phyloP scores from a whole-genome alignment of 2,797 vertebrate species.

The Lithobates sylvaticus region DNA sequence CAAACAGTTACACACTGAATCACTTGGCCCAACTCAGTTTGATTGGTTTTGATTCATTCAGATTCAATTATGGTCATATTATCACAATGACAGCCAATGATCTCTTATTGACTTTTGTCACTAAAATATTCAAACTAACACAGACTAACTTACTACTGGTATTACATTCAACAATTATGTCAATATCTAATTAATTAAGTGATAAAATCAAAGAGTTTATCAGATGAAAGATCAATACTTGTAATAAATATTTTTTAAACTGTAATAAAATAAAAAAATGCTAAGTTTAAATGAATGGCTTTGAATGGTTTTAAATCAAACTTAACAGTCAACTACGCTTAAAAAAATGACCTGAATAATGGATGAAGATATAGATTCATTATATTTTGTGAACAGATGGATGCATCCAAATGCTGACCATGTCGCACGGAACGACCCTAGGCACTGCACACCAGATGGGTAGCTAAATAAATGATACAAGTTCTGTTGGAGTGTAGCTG shows the following conservation, averaged over 20 bases:
- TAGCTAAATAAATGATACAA: conserved; percentile 58
- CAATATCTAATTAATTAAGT: too few relatives aligned
- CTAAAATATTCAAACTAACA: too few relatives aligned
- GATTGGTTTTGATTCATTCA: too few relatives aligned
- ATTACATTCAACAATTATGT: too few relatives aligned
- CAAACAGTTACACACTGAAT: too few relatives aligned
- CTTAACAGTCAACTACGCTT: conserved; percentile 13
- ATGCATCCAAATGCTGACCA: conserved; percentile 54
- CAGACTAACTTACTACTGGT: too few relatives aligned
- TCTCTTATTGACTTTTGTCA: too few relatives aligned
- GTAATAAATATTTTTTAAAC: not conserved
- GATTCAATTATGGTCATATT: too few relatives aligned
- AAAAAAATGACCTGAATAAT: conserved; percentile 48
- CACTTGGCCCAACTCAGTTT: too few relatives aligned
- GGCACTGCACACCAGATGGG: conserved; percentile 55
- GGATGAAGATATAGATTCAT: conserved; percentile 30
- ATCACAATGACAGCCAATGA: too few relatives aligned
- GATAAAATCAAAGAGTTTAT: too few relatives aligned
- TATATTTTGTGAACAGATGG: conserved; percentile 58
- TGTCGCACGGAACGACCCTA: conserved; percentile 53
- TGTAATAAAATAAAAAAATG: not conserved
- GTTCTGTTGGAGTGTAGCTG: conserved; percentile 42
- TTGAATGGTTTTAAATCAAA: not conserved
- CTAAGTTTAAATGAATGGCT: not conserved
- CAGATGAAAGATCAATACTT: too few relatives aligned